Conservation (phyloP, 2,113 vertebrate genomes). For the Cairina moschata region DNA sequence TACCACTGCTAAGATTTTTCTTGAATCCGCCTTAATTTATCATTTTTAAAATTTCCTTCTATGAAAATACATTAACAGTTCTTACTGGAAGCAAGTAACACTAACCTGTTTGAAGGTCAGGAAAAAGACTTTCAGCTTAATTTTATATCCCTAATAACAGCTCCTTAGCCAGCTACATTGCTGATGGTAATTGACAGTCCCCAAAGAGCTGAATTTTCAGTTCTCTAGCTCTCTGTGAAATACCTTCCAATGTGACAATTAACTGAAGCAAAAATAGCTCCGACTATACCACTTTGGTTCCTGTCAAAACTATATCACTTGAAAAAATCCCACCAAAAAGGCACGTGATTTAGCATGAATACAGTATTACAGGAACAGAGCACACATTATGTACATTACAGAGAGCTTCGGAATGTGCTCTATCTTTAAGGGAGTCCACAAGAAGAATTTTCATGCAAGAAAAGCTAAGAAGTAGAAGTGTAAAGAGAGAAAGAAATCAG, state of each 20-base stretch:
- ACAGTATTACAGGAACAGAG: background rate
- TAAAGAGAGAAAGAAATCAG: rapidly evolving
- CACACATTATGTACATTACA: background rate
- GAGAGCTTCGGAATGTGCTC: background rate
- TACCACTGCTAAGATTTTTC: background rate
- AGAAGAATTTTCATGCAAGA: background rate
- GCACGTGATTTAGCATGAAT: background rate
- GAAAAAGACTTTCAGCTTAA: slow-evolving; percentile 5
- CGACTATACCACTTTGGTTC: background rate
- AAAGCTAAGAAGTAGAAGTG: background rate
- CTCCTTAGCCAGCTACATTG: background rate
- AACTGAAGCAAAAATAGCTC: slow-evolving; percentile 20
- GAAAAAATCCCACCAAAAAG: background rate
- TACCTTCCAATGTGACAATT: slow-evolving; percentile 20
- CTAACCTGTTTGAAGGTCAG: background rate
- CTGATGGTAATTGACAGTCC: background rate
- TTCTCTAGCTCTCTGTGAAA: background rate
- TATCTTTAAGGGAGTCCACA: background rate
- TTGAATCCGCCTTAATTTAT: background rate
- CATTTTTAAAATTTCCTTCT: background rate
- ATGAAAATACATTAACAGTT: background rate
- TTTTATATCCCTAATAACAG: background rate
- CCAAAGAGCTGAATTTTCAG: slow-evolving; percentile 13
- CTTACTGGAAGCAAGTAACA: background rate
- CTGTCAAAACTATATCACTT: background rate